Evolutionary conservation across 2,888 invertebrate genomes (phyloP).

Genomic region (Timema podura): DNA sequence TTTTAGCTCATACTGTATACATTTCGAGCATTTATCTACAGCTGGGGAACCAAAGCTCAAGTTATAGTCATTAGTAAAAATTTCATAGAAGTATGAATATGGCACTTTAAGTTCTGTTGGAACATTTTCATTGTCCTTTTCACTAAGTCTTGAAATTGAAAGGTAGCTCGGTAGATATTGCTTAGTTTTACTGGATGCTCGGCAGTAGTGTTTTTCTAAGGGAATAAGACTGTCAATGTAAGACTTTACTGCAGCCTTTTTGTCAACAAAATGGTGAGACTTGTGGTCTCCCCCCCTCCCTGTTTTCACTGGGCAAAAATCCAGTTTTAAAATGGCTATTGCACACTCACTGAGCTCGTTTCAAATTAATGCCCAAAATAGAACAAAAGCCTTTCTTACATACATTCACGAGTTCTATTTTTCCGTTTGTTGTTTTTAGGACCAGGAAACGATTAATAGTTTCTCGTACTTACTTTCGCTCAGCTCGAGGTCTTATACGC

Average conservation of each 20-base stretch:
- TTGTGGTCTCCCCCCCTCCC: neutral
- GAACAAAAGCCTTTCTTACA: too few relatives aligned
- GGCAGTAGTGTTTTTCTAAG: conserved; percentile 6
- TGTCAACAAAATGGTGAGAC: neutral
- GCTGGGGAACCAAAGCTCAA: neutral
- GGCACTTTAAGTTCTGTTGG: neutral
- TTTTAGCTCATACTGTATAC: too few relatives aligned
- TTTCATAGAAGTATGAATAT: neutral
- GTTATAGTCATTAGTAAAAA: neutral
- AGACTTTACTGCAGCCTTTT: neutral
- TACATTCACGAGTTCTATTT: too few relatives aligned
- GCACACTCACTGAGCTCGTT: too few relatives aligned
- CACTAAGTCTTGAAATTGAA: neutral
- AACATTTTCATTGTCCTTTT: neutral
- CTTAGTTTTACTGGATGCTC: neutral
- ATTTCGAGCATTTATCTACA: too few relatives aligned
- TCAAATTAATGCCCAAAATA: too few relatives aligned
- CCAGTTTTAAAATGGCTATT: too few relatives aligned
- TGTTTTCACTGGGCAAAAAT: too few relatives aligned
- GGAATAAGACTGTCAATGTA: neutral
- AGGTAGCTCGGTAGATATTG: neutral
- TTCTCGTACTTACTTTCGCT: too few relatives aligned
- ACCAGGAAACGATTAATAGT: too few relatives aligned
- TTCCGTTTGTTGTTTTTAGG: too few relatives aligned
- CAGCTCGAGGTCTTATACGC: too few relatives aligned